phyloP scores from a whole-genome alignment of 2,888 invertebrate genomes.

The Cantharis rustica region DNA sequence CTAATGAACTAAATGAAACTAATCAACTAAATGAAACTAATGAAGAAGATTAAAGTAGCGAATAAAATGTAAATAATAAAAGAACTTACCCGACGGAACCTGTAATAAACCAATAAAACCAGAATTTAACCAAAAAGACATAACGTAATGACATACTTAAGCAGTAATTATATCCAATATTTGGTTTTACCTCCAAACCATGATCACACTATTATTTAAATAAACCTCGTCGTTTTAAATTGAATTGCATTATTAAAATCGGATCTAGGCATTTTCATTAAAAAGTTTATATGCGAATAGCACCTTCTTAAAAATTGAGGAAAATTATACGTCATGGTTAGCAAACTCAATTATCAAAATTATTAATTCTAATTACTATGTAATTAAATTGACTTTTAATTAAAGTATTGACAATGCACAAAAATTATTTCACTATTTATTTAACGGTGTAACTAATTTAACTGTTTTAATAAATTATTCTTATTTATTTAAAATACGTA shows the following conservation, averaged over 20 bases:
- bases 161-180: slow-evolving; percentile 3
- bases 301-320: not conserved
- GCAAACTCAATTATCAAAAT: not conserved
- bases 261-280: not conserved
- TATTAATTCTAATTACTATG: not conserved
- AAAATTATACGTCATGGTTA: not conserved
- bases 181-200: slow-evolving; percentile 18
- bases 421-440: not conserved
- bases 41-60: not conserved
- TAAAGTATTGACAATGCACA: not conserved
- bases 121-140: slow-evolving; percentile 21
- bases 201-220: slow-evolving; percentile 17
- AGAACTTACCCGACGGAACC: slow-evolving; percentile 24
- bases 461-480: not conserved
- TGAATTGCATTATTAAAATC: not conserved
- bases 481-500: slow-evolving; percentile 1
- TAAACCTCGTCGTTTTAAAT: slow-evolving; percentile 1
- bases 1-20: not conserved
- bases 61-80: not conserved
- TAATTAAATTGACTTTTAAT: not conserved
- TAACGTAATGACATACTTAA: slow-evolving; percentile 23
- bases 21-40: not conserved
- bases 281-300: not conserved
- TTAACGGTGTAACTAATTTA: not conserved
- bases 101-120: slow-evolving; percentile 20